Conservation (phyloP, 2,113 vertebrate genomes). For the Stegostoma tigrinum region DNA sequence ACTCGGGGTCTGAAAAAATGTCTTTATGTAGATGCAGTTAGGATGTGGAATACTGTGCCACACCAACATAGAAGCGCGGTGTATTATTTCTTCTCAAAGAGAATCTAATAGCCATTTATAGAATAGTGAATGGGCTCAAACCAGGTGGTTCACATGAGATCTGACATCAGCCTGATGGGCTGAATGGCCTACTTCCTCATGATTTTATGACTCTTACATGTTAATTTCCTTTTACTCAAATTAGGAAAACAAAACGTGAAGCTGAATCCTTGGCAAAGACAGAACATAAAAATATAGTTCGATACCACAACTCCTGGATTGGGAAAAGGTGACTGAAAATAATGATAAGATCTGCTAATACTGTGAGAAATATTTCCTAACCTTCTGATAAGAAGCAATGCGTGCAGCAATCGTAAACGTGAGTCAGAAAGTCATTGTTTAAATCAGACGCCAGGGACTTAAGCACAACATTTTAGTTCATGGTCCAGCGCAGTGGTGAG, state of each 20-base stretch:
- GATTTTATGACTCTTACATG: neutral
- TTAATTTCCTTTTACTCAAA: neutral
- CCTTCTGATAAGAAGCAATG: neutral
- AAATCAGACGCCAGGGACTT: neutral
- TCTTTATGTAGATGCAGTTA: neutral
- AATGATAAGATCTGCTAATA: neutral
- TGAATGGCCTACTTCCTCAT: neutral
- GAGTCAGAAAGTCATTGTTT: neutral
- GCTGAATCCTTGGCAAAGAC: neutral
- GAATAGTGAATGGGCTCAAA: neutral
- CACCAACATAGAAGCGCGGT: neutral
- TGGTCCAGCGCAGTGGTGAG: neutral
- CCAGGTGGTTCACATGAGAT: neutral
- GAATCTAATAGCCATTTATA: neutral
- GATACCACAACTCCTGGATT: neutral
- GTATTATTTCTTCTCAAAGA: neutral
- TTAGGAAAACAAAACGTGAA: neutral
- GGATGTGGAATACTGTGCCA: neutral
- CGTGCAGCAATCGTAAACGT: neutral
- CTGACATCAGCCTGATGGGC: neutral
- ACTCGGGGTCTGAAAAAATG: neutral
- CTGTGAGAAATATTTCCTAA: neutral
- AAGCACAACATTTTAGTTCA: neutral
- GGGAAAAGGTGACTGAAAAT: neutral
- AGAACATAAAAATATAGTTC: constrained; percentile 32